Evolutionary conservation across 2,113 vertebrate genomes (phyloP), one percentile per base, ranked within the genome.

Genomic region (Amazona guildingii): DNA sequence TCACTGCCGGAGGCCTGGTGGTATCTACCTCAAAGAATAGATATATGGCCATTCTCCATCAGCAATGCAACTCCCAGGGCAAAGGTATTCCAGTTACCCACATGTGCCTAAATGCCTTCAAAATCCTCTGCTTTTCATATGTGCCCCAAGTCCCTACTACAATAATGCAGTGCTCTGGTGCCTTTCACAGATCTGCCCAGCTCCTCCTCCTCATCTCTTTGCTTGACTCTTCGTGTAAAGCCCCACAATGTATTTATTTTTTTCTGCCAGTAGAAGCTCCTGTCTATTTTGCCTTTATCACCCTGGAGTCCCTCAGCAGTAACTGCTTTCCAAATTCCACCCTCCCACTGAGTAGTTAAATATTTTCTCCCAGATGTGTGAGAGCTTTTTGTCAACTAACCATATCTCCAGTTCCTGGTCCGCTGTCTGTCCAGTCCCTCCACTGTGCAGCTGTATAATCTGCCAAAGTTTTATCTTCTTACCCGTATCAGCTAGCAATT

Each of bases 401-500:
- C 33, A 1, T 66, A 67, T 86, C 91, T 84, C 54, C 48, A 55
- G 49, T 27, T 89, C 68, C 43, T 0, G 2, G 54, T 83, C 31
- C 25, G 27, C 37, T 76, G 12, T 46, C 59, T 62, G 31, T 77
- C 67, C 63, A 73, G 72, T 54, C 35, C 43, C 29, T 94, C 24
- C 64, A 79, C 68, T 78, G 48, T 69, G 44, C 24, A 77, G 35
- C 46, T 61, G 35, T 72, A 69, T 25, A 72, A 83, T 54, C 63
- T 78, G 86, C 49, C 68, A 63, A n/a, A 74, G 88, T 84, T 44
- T 88, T 77, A 81, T 80, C 83, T 88, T 93, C 59, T 94, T 67
- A 49, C 39, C 73, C 49, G 19, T 57, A 75, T 49, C 46, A 77
- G 28, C 31, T 64, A 77, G 31, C 43, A 84, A 80, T 41, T 83